phyloP scores from a whole-genome alignment of 2,113 vertebrate genomes.

The Chinchilla lanigera region DNA sequence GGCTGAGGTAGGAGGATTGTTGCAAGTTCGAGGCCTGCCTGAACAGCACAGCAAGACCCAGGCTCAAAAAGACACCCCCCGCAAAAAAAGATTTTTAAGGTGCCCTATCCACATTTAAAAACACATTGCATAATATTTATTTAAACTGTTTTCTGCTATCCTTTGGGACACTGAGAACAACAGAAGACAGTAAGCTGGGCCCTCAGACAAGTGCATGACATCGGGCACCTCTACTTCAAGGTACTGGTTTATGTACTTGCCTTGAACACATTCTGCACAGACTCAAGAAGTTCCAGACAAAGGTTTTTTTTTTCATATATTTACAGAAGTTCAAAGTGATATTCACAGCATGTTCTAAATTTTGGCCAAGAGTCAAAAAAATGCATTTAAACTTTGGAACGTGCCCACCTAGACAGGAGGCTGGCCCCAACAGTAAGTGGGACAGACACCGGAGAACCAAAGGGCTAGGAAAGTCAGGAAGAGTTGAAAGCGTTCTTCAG shows the following conservation, averaged over 20 bases:
- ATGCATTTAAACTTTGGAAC: conserved; percentile 89
- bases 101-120: conserved; percentile 80
- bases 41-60: no score
- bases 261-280: conserved; percentile 89
- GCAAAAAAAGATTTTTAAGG: conserved; percentile 80
- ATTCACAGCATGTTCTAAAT: conserved; percentile 96
- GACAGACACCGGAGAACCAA: conserved; percentile 78
- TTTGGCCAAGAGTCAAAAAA: conserved; percentile 91
- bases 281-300: conserved; percentile 90
- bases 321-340: conserved; percentile 98
- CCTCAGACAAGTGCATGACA: conserved; percentile 82
- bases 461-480: conserved; percentile 83
- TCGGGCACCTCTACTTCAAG: conserved; percentile 82
- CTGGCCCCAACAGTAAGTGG: conserved; percentile 78
- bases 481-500: conserved; percentile 88
- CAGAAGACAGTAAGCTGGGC: conserved; percentile 84
- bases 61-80: no score
- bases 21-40: no score
- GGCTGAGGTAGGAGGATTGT: no score
- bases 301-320: conserved; percentile 92
- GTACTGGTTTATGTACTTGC: conserved; percentile 85
- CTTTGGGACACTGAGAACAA: conserved; percentile 85
- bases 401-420: conserved; percentile 83
- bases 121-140: conserved; percentile 84
- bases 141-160: conserved; percentile 84